Evolutionary conservation across 2,113 vertebrate species (phyloP), one percentile per base, ranked within the genome.

Genomic region (Cairina moschata): DNA sequence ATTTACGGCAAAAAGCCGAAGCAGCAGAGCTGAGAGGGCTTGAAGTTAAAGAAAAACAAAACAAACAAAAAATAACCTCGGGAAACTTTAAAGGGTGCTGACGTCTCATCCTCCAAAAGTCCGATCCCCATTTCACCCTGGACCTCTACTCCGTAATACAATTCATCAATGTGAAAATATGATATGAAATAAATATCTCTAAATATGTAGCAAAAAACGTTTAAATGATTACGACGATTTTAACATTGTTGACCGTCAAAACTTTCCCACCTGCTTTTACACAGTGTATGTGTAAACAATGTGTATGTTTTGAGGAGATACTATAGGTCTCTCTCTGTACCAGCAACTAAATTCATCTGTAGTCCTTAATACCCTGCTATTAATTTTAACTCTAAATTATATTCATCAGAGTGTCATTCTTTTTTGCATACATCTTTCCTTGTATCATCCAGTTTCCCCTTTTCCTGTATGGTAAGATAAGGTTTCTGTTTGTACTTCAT

Each of bases 81-180:
- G 11, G 11, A 74, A 83, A 62, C 31, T 17, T 26, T 7, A 48
- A 87, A 67, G 13, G 2, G 7, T 46, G 11, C 17, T 63, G 6
- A 12, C 4, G 6, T 22, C 15, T 6, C 22, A 65, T 26, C 22
- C 50, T 23, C 18, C 55, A 69, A 28, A 10, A 9, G 12, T 50
- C 36, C 18, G 26, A 17, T 59, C 7, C 0, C 0, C 17, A 23
- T 10, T 15, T 44, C 15, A 7, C 42, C 1, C 8, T 1, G 0
- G 25, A 16, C 26, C 8, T 16, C 7, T 15, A 23, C 2, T 2
- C n/a, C 84, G 9, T n/a, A 77, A 48, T 26, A 36, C 29, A 68
- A 23, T 16, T 38, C 8, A 65, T 13, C 8, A 50, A 14, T 22
- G 55, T 8, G 18, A 73, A 76, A 80, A 25, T 31, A 40, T 32